Evolutionary conservation across 2,113 vertebrate species (phyloP), one percentile per base, ranked within the genome.

Genomic region (Dicrurus megarhynchus): DNA sequence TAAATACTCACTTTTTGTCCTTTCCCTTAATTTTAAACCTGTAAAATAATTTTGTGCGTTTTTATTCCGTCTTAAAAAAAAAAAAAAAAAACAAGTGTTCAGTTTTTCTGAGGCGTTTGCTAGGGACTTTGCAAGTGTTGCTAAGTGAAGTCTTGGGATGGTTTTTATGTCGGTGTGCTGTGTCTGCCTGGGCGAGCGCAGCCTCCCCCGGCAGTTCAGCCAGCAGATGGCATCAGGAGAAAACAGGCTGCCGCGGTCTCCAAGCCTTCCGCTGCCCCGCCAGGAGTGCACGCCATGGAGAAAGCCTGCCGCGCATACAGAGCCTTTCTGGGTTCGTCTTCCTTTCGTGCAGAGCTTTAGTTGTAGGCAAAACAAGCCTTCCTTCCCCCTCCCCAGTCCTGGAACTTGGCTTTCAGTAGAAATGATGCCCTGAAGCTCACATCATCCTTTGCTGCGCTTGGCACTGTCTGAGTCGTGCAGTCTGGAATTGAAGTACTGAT

Each of bases 281-380:
- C 53, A 7, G 6, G 46, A 23, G 28, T 4, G 6, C 24, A 0
- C 2, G 14, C 37, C 37, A 0, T 1, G 0, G 35, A 10, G 61
- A 39, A 57, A 73, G n/a, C 13, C 53, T 33, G 6, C 21, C 24
- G 1, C 1, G 0, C 16, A 6, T 6, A 8, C 30, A 2, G 10
- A 5, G n/a, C 5, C 3, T 13, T 76, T n/a, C 71, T 30, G 74
- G 33, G 6, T 14, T 76, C 41, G 4, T 14, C 52, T 55, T 21
- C 33, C 46, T 73, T 50, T 18, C 8, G 4, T 13, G 35, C 26
- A 10, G 39, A 57, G 75, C 73, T 63, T 39, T 30, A 27, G 23
- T 1, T n/a, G 55, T 7, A 27, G 42, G 9, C 52, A 41, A 81
- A 87, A 49, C 13, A 85, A 71, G 37, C 32, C 41, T 50, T 42